Percentiles rank a stretch among this genome's conserved stretches.
Evolutionary conservation across 2,888 invertebrate genomes (phyloP).

Genomic region (Eledona agricola): DNA sequence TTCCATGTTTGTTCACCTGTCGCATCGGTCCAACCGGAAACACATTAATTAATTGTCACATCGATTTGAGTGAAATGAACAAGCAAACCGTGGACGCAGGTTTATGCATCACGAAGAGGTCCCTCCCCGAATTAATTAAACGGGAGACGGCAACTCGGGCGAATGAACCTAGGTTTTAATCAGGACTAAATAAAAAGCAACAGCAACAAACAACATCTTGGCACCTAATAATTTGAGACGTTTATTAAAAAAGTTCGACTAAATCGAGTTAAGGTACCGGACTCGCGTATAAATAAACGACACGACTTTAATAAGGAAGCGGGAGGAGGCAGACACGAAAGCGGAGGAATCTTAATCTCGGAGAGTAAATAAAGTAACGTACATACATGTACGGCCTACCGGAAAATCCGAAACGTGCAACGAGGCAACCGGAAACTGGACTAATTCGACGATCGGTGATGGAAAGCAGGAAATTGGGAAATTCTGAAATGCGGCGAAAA

Average conservation of each 20-base stretch:
- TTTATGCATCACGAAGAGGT: no score
- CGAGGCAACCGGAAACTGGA: conserved; percentile 18
- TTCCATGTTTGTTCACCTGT: conserved; percentile 12
- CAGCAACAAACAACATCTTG: not conserved
- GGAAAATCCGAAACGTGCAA: conserved; percentile 12
- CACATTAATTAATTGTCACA: conserved; percentile 14
- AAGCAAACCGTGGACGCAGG: no score
- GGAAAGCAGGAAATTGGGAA: conserved; percentile 19
- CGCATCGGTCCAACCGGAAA: conserved; percentile 5
- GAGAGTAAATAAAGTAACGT: conserved; percentile 19
- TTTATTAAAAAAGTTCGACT: conserved; percentile 15
- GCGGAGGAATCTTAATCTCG: conserved; percentile 18
- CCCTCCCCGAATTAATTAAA: conserved; percentile 9
- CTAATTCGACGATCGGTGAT: conserved; percentile 16
- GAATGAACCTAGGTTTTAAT: conserved; percentile 7
- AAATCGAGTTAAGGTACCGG: conserved; percentile 1
- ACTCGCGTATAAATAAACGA: conserved; percentile 2
- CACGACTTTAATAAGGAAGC: conserved; percentile 20
- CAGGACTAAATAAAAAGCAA: no score
- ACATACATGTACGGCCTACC: conserved; percentile 16
- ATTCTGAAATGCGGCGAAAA: no score
- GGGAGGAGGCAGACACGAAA: no score
- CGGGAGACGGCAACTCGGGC: conserved; percentile 2
- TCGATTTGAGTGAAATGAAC: no score
- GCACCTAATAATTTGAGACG: conserved; percentile 1